These are phyloP conservation scores for Bacillus rossius DNA, from an alignment of 1,140 invertebrate genomes.

Conservation along the genomic window DNA sequence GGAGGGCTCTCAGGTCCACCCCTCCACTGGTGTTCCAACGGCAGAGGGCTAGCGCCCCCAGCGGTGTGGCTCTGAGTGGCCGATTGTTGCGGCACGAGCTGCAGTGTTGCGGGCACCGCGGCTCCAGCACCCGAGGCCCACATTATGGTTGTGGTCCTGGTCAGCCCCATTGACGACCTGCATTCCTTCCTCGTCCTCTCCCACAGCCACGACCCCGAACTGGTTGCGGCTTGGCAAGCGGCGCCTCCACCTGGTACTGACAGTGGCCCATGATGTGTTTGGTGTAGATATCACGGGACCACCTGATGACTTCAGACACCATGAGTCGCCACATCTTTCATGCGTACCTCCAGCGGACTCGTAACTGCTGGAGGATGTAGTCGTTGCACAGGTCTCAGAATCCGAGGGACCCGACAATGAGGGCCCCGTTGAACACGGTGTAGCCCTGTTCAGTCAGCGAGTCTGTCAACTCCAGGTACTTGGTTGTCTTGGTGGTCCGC, in stretches of 20 bases:
- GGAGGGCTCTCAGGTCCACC: too few species aligned
- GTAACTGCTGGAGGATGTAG: slow-evolving; percentile 11
- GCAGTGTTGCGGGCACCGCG: too few species aligned
- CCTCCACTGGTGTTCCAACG: too few species aligned
- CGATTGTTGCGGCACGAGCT: too few species aligned
- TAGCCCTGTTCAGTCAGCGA: slow-evolving; percentile 16
- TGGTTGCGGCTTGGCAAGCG: too few species aligned
- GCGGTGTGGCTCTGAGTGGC: too few species aligned
- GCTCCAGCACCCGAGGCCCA: too few species aligned
- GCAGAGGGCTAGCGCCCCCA: too few species aligned
- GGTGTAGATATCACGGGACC: slow-evolving; percentile 29
- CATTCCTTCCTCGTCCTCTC: too few species aligned
- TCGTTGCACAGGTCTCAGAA: slow-evolving; percentile 29
- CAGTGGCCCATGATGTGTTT: slow-evolving; percentile 12
- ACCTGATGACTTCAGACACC: slow-evolving; percentile 25
- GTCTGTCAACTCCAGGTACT: slow-evolving; percentile 25
- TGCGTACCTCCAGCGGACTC: slow-evolving; percentile 13
- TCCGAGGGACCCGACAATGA: slow-evolving; percentile 30
- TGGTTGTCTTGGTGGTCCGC: slow-evolving; percentile 18
- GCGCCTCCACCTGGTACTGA: not conserved
- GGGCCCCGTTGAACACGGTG: slow-evolving; percentile 10
- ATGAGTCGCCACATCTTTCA: slow-evolving; percentile 24
- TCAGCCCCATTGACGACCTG: too few species aligned
- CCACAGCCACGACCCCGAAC: too few species aligned
- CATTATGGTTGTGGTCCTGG: too few species aligned